phyloP scores from a whole-genome alignment of 2,888 invertebrate species.

The Cylloceria caligata region DNA sequence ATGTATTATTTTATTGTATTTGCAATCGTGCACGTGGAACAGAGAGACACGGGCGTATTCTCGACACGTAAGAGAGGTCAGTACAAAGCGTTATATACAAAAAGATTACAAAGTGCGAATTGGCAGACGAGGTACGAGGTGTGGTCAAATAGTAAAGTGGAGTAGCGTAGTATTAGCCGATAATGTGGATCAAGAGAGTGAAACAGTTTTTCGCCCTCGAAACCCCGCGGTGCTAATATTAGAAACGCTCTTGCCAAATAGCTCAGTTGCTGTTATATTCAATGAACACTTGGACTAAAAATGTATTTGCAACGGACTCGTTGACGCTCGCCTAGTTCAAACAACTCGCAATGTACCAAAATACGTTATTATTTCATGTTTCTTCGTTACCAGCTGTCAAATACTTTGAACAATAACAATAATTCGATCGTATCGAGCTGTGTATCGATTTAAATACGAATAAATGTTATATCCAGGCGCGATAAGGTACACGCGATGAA shows the following conservation, averaged over 20 bases:
- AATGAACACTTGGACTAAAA: conserved; percentile 52
- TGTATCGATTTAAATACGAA: neutral
- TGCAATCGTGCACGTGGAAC: neutral
- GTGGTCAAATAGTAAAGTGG: conserved; percentile 39
- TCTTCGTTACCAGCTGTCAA: neutral
- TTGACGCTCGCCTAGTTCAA: conserved; percentile 37
- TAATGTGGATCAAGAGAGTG: conserved; percentile 76
- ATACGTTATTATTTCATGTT: neutral
- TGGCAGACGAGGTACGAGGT: conserved; percentile 46
- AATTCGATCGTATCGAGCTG: neutral
- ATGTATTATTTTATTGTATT: neutral
- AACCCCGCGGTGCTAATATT: conserved; percentile 70
- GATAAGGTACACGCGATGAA: neutral
- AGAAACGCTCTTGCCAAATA: conserved; percentile 76
- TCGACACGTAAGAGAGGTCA: conserved; percentile 34
- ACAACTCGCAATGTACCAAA: conserved; percentile 35
- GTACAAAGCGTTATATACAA: conserved; percentile 23
- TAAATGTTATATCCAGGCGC: neutral
- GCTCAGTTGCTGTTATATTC: conserved; percentile 33
- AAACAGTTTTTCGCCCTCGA: conserved; percentile 78
- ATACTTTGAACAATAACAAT: neutral
- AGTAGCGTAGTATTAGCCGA: conserved; percentile 61
- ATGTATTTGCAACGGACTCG: conserved; percentile 28
- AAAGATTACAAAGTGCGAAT: conserved; percentile 11
- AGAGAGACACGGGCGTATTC: conserved; percentile 8